These are phyloP conservation scores for Argentina silus DNA, from an alignment of 2,797 vertebrate genomes.

Conservation along the genomic window DNA sequence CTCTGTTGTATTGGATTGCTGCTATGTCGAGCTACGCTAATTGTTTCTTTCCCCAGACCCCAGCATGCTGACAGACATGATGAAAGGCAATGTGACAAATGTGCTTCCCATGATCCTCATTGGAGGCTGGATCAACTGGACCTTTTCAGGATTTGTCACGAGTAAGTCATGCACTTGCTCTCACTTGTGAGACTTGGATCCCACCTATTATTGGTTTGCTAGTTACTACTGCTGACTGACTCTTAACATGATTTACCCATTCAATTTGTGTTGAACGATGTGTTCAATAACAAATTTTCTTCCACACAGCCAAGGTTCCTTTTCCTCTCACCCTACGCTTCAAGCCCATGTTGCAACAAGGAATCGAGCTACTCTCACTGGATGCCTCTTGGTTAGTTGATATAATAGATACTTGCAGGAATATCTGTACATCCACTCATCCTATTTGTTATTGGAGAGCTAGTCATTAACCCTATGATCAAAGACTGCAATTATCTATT, in stretches of 20 bases:
- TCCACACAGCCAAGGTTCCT: conserved; percentile 90
- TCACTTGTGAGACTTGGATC: too few relatives aligned
- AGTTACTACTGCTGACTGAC: too few relatives aligned
- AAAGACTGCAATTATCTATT: too few relatives aligned
- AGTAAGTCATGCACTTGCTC: conserved; percentile 78
- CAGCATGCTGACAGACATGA: conserved; percentile 99
- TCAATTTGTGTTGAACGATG: neutral
- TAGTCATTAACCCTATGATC: too few relatives aligned
- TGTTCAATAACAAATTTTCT: conserved; percentile 11
- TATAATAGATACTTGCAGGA: neutral
- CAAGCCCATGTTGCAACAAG: conserved; percentile 98
- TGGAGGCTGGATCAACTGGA: conserved; percentile 99
- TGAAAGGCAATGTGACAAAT: conserved; percentile 99
- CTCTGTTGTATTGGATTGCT: neutral
- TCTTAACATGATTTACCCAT: neutral
- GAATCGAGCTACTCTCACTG: conserved; percentile 95
- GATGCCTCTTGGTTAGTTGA: conserved; percentile 94
- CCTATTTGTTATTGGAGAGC: too few relatives aligned
- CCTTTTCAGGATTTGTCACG: conserved; percentile 98
- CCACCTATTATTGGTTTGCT: too few relatives aligned
- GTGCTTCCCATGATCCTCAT: conserved; percentile 99
- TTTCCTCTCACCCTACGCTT: conserved; percentile 97
- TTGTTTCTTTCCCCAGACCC: conserved; percentile 82
- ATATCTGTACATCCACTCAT: too few relatives aligned
- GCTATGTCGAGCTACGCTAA: neutral